A percentile compares a stretch with the other conserved stretches of the same genome.
Conservation (phyloP, 2,797 vertebrate species). For the Centropyge bicolor region DNA sequence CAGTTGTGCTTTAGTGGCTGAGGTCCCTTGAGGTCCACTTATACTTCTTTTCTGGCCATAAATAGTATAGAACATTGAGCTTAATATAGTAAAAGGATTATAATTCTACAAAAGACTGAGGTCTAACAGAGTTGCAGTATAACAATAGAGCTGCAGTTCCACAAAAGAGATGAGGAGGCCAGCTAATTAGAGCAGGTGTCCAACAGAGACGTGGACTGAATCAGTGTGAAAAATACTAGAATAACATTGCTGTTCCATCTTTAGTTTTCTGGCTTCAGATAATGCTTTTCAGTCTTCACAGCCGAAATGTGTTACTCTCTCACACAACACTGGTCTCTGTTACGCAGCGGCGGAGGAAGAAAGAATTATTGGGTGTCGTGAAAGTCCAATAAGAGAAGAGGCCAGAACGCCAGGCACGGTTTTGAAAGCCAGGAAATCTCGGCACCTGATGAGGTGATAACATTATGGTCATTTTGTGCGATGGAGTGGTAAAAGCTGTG, state of each 20-base stretch:
- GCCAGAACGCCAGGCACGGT: background rate
- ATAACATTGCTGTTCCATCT: slow-evolving; percentile 1
- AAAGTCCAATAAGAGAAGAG: background rate
- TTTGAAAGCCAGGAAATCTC: slow-evolving; percentile 12
- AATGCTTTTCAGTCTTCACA: slow-evolving; percentile 32
- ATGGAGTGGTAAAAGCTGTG: slow-evolving; percentile 16
- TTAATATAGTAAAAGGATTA: background rate
- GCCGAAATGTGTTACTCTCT: slow-evolving; percentile 18
- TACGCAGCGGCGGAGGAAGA: slow-evolving; percentile 1
- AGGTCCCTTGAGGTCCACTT: too few species aligned
- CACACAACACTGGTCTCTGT: background rate
- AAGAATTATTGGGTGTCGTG: slow-evolving; percentile 15
- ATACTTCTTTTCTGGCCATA: background rate
- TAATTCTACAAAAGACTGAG: slow-evolving; percentile 10
- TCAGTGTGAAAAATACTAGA: slow-evolving; percentile 3
- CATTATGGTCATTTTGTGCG: slow-evolving; percentile 12
- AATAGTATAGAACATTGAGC: background rate
- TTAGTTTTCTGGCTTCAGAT: slow-evolving; percentile 15
- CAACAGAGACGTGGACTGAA: slow-evolving; percentile 2
- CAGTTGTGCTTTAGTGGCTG: too few species aligned
- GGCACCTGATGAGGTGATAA: slow-evolving; percentile 25
- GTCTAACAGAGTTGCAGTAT: background rate
- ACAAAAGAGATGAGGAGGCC: background rate
- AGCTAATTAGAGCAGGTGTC: slow-evolving; percentile 12
- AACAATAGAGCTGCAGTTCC: slow-evolving; percentile 7